Evolutionary conservation across 2,113 vertebrate species (phyloP), one percentile per base, ranked within the genome.

Genomic region (Apaloderma vittatum): DNA sequence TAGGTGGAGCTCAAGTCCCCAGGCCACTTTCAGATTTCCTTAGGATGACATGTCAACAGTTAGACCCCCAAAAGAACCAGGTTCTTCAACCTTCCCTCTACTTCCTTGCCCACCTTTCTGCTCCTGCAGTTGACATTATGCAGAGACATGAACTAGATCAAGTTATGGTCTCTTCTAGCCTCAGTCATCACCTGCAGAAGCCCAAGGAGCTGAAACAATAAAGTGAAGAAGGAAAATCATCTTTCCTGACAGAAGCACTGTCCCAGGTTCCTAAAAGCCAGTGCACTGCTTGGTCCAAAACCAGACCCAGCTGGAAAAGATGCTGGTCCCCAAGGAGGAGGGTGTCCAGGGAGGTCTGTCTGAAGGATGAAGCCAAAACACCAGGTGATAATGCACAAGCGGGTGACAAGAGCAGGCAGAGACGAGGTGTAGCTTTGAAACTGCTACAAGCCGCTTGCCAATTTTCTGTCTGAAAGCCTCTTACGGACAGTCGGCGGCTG

Each of bases 401-500:
- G 7, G 57, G 61, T 71, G 68, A 92, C 24, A 48, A 74, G 24
- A 52, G 36, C 63, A 76, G 37, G 43, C 45, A 40, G 83, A 68
- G 83, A 71, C 0, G 12, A 94, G 61, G 23, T 21, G 45, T 26
- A 79, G 57, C 68, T 78, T 57, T 51, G 61, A 57, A 83, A 70
- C 6, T 9, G 36, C 52, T 18, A 36, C 59, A 37, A 48, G 48
- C 49, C 1, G 3, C 79, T 59, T 26, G 49, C 57, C 55, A 72
- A 15, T 78, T 86, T 88, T 15, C 8, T 2, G 5, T 68, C 58
- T 65, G 76, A n/a, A 91, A 93, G 66, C 18, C 71, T 83, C 67
- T 73, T 6, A 3, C 0, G 14, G 94, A 5, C 74, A 73, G 89
- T 37, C 3, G 0, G n/a, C 0, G 5, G 10, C 81, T 21, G 74